These are phyloP conservation scores for Spodoptera picta DNA, from an alignment of 2,888 invertebrate species.

Conservation along the genomic window DNA sequence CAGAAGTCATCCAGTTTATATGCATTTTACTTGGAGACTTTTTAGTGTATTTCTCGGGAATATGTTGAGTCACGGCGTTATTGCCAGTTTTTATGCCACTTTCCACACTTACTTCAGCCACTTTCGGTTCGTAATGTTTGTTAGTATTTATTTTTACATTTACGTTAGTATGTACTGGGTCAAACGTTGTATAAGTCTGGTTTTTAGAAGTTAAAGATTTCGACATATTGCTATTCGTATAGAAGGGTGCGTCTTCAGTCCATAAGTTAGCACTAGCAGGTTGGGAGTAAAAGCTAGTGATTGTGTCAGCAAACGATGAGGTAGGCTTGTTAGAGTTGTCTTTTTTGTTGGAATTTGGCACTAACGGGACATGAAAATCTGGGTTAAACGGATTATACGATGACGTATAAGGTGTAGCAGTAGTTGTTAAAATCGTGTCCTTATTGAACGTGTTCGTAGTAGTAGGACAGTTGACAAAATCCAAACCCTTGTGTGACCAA, in stretches of 20 bases:
- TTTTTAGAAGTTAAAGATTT: constrained; percentile 74
- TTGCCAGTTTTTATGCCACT: constrained; percentile 68
- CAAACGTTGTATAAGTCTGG: constrained; percentile 74
- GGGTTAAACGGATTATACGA: constrained; percentile 85
- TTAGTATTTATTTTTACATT: constrained; percentile 66
- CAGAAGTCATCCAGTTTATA: constrained; percentile 87
- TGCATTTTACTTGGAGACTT: constrained; percentile 85
- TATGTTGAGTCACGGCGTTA: constrained; percentile 65
- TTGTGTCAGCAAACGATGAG: constrained; percentile 78
- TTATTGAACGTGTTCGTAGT: constrained; percentile 76
- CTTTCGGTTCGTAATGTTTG: constrained; percentile 77
- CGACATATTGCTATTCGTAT: constrained; percentile 73
- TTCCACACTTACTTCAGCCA: constrained; percentile 61
- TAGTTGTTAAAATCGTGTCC: constrained; percentile 78
- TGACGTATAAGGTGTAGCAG: constrained; percentile 74
- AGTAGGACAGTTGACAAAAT: constrained; percentile 82
- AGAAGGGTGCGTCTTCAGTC: constrained; percentile 83
- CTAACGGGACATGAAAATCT: constrained; percentile 82
- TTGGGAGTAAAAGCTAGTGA: constrained; percentile 83
- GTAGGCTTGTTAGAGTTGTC: constrained; percentile 74
- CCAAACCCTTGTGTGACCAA: constrained; percentile 85
- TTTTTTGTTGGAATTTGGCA: constrained; percentile 76
- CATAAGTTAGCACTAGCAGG: constrained; percentile 79
- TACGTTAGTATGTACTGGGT: constrained; percentile 66
- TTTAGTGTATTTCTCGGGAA: constrained; percentile 80